Conservation (phyloP, 2,888 invertebrate species). For the Drosophila neoperkinsi region DNA sequence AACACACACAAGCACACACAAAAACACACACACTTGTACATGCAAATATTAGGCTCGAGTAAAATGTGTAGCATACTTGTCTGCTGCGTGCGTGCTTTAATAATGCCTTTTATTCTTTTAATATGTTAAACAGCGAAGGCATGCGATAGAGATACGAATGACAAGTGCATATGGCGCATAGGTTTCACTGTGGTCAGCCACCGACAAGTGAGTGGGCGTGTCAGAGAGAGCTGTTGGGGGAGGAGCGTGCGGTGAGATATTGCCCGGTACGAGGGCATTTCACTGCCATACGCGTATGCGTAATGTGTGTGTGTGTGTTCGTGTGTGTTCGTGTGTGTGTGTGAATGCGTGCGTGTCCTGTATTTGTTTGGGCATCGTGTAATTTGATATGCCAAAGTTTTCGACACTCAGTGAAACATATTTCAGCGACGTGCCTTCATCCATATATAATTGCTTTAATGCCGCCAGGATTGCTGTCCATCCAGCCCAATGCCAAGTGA, state of each 20-base stretch:
- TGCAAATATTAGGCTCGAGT: conserved; percentile 26
- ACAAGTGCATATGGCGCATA: conserved; percentile 52
- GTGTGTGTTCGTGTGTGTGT: background rate
- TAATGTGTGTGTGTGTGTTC: background rate
- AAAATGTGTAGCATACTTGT: conserved; percentile 61
- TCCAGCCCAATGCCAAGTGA: conserved; percentile 24
- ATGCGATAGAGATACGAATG: conserved; percentile 12
- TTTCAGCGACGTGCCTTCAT: conserved; percentile 68
- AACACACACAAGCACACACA: background rate
- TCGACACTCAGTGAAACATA: conserved; percentile 70
- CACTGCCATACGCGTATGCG: background rate
- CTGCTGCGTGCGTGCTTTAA: conserved; percentile 56
- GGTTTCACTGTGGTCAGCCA: conserved; percentile 38
- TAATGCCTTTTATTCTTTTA: conserved; percentile 50
- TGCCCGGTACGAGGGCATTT: conserved; percentile 1
- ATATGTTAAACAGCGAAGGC: conserved; percentile 16
- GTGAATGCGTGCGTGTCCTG: conserved; percentile 17
- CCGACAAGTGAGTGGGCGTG: conserved; percentile 16
- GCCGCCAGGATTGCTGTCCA: conserved; percentile 18
- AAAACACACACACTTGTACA: conserved; percentile 1
- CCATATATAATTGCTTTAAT: conserved; percentile 65
- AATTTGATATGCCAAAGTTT: conserved; percentile 70
- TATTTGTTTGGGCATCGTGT: conserved; percentile 35
- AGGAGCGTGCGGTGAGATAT: conserved; percentile 1
- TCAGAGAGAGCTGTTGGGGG: background rate